Evolutionary conservation across 92 coral and sea anemone species (phyloP), one percentile per base, ranked within the genome.

Genomic region (Porites lobata): DNA sequence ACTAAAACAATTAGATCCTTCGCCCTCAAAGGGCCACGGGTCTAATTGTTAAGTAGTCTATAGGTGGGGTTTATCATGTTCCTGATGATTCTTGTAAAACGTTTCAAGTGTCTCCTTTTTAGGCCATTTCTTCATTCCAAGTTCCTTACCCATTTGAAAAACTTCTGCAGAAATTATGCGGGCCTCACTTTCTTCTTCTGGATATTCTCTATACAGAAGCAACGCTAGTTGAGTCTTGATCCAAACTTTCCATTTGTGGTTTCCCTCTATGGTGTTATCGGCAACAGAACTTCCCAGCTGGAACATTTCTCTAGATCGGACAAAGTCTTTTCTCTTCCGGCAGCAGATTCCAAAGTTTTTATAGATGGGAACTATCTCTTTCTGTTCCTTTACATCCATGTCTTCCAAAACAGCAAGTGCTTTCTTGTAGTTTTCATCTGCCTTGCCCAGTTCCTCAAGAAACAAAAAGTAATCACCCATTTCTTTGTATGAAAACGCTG

Each of bases 241-340:
- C 91, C 78, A 65, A 65, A 88, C 87, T 65, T 88, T 88, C 91
- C 91, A 88, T 72, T 74, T 88, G 70, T 88, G 87, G 14, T 65
- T 75, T 75, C 87, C 91, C 65, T 88, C 91, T n/a, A 81, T 29
- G 29, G 87, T 88, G 57, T 56, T 51, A 32, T 88, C 87, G 7
- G 87, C 87, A 65, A 82, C 12, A 7, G 21, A 18, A 2, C 75
- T 53, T 15, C 91, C 91, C 65, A 54, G 38, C 63, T 88, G 71
- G n/a, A 72, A 82, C 57, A 54, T 65, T 47, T 26, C 9, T 57
- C 91, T 78, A 3, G 91, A 84, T 20, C 76, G 1, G 63, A 20
- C 71, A 38, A 82, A 50, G 2, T 57, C 56, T 1, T 29, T 22
- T 13, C 80, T 72, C 83, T 51, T 20, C 58, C 82, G 87, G 67